Evolutionary conservation across 1,140 invertebrate genomes (phyloP).

Genomic region (Platorchestia sp.): DNA sequence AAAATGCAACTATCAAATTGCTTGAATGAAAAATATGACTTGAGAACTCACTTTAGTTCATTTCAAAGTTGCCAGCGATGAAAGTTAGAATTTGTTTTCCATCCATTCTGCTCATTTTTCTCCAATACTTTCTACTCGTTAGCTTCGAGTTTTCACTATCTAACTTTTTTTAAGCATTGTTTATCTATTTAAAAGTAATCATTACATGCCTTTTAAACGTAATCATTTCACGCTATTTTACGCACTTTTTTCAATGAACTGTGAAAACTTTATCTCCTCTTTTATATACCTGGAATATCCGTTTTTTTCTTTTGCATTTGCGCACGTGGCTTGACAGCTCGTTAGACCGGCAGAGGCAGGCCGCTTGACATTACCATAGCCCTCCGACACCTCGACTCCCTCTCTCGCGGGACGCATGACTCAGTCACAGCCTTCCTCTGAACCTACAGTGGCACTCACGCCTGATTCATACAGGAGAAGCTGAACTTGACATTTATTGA

Average conservation of each 20-base stretch:
- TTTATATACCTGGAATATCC: background rate
- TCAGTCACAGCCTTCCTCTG: background rate
- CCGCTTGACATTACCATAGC: background rate
- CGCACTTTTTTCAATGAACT: background rate
- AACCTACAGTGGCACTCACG: background rate
- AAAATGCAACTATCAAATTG: no score
- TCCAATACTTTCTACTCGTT: no score
- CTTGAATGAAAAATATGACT: no score
- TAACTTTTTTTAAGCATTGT: background rate
- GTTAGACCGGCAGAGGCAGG: background rate
- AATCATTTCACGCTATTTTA: background rate
- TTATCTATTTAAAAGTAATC: background rate
- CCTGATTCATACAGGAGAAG: background rate
- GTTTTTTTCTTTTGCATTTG: background rate
- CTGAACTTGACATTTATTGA: background rate
- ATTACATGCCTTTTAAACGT: background rate
- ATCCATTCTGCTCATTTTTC: no score
- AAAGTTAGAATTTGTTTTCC: no score
- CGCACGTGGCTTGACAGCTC: background rate
- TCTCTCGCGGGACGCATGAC: background rate
- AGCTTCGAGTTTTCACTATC: no score
- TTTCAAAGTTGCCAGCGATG: no score
- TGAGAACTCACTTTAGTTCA: no score
- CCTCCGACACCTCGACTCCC: conserved; percentile 4
- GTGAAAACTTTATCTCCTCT: background rate